Percentiles rank a stretch among this genome's conserved stretches.
Evolutionary conservation across 2,113 vertebrate species (phyloP).

Genomic region (Lophotis ruficrista): DNA sequence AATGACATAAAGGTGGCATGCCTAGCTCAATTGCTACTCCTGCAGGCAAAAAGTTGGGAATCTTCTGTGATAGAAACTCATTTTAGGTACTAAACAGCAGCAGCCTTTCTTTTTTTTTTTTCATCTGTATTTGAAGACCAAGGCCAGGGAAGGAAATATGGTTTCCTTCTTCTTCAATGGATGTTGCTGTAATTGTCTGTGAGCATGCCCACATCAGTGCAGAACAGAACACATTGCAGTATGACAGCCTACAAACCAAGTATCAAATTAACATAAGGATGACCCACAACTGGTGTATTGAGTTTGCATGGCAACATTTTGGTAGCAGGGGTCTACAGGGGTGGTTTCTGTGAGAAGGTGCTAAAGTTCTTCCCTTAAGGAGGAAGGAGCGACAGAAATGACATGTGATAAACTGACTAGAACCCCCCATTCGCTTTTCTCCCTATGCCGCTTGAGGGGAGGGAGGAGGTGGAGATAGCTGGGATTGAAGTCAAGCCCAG

Average conservation of each 20-base stretch:
- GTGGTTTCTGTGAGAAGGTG: too few relatives aligned
- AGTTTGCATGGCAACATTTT: too few relatives aligned
- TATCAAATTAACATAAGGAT: neutral
- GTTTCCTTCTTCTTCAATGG: neutral
- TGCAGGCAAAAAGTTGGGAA: neutral
- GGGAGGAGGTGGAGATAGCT: too few relatives aligned
- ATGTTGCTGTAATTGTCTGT: accelerated
- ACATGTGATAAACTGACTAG: too few relatives aligned
- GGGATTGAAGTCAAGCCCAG: too few relatives aligned
- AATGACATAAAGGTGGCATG: neutral
- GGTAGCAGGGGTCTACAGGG: too few relatives aligned
- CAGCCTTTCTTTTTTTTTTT: accelerated
- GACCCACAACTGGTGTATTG: too few relatives aligned
- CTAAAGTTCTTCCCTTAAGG: too few relatives aligned
- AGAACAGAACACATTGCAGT: neutral
- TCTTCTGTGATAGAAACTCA: neutral
- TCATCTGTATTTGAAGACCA: neutral
- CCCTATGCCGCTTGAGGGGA: too few relatives aligned
- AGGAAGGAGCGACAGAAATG: too few relatives aligned
- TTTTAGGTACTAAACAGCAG: neutral
- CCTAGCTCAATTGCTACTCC: accelerated
- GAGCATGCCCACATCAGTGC: accelerated
- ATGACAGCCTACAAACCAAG: neutral
- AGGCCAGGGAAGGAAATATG: neutral
- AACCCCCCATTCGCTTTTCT: too few relatives aligned